Evolutionary conservation across 2,113 vertebrate genomes (phyloP).

Genomic region (Todiramphus chloris): DNA sequence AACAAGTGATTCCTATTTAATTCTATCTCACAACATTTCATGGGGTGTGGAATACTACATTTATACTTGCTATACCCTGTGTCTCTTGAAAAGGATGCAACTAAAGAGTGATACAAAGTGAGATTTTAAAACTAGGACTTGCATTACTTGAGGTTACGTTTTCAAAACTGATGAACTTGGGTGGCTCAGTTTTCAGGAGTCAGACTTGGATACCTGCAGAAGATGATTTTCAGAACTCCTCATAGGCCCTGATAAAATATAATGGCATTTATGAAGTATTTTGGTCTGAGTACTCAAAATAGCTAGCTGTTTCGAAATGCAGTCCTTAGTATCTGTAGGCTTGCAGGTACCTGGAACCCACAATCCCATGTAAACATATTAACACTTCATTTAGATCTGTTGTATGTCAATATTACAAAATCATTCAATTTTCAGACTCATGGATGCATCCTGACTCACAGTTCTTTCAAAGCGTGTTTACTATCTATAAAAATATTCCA

Average conservation of each 20-base stretch:
- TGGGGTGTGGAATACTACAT: neutral
- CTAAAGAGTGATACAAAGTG: neutral
- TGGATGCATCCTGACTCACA: neutral
- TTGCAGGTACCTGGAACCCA: neutral
- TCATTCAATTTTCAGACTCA: neutral
- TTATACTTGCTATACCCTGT: neutral
- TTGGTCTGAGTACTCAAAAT: neutral
- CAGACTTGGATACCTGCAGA: neutral
- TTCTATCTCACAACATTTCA: neutral
- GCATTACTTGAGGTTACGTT: neutral
- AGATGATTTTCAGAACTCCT: neutral
- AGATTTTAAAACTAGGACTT: neutral
- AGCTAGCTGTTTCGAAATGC: neutral
- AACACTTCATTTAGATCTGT: neutral
- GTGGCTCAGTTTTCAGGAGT: neutral
- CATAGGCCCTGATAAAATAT: neutral
- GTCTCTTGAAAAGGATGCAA: neutral
- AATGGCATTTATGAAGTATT: neutral
- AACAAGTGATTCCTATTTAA: conserved; percentile 17
- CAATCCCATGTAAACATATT: neutral
- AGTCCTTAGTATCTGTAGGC: too few species aligned
- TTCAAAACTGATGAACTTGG: neutral
- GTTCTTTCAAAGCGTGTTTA: neutral
- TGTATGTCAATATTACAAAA: neutral
- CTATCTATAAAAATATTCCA: neutral